phyloP scores from a whole-genome alignment of 2,113 vertebrate genomes.

The Sisor rabdophorus region DNA sequence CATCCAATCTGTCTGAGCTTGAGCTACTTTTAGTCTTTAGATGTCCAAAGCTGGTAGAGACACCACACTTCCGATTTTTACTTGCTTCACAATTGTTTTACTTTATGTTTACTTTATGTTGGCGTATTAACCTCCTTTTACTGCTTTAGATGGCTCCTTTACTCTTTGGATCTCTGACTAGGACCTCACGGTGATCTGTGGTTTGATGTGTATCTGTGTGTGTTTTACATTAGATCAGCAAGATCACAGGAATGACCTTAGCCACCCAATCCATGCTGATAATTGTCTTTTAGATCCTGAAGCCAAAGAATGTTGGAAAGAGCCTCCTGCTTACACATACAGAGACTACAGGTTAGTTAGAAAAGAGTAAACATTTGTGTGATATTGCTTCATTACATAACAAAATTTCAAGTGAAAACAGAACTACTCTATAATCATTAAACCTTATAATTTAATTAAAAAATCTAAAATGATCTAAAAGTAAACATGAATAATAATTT shows the following conservation, averaged over 20 bases:
- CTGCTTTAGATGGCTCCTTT: no score
- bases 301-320: constrained; percentile 94
- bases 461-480: not conserved
- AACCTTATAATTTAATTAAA: no score
- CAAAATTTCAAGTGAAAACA: not conserved
- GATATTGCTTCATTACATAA: not conserved
- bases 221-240: constrained; percentile 78
- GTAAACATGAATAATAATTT: no score
- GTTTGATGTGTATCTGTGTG: not conserved
- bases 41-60: no score
- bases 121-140: not conserved
- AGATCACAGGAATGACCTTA: constrained; percentile 90
- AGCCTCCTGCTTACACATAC: constrained; percentile 91
- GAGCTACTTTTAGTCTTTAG: no score
- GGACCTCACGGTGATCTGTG: not conserved
- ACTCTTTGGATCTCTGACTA: not conserved
- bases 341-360: constrained; percentile 93
- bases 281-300: constrained; percentile 95
- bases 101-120: no score
- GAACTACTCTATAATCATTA: not conserved
- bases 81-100: no score
- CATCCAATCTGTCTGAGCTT: no score
- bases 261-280: constrained; percentile 96
- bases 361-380: not conserved
- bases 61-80: no score